Percentiles rank a stretch among this genome's conserved stretches.
These are phyloP conservation scores for Decapterus maruadsi DNA, from an alignment of 2,797 vertebrate genomes.

Conservation along the genomic window DNA sequence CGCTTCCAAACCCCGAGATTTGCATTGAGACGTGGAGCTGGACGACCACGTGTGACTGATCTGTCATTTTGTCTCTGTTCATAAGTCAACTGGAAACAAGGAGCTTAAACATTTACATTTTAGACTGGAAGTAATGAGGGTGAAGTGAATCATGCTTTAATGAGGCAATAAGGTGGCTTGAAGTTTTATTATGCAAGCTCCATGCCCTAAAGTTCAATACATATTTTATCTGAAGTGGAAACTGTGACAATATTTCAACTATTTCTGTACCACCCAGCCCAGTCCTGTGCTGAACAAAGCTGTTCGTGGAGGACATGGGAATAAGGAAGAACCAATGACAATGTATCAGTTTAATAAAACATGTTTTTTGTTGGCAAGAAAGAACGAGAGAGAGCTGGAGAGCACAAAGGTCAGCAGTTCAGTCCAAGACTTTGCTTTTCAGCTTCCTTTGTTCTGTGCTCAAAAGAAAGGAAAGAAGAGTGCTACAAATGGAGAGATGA, in stretches of 20 bases:
- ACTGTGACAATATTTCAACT: neutral
- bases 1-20: constrained; percentile 27
- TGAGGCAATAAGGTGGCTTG: neutral
- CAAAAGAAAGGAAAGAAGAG: neutral
- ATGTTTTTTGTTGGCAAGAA: neutral
- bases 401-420: constrained; percentile 20
- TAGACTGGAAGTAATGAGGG: constrained; percentile 11
- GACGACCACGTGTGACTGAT: neutral
- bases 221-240: neutral
- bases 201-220: neutral
- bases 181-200: neutral
- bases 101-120: constrained; percentile 16
- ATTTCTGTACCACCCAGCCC: neutral
- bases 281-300: neutral
- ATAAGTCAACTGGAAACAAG: constrained; percentile 2
- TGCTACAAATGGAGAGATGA: neutral
- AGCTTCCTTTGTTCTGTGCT: constrained; percentile 1
- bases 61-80: constrained; percentile 22
- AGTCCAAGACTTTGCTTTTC: neutral
- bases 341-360: neutral
- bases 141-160: constrained; percentile 17
- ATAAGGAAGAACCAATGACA: neutral
- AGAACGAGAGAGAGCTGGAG: neutral
- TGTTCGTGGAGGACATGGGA: neutral
- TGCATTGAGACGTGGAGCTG: constrained; percentile 15